Percentiles rank a stretch among this genome's conserved stretches.
Conservation (phyloP, 2,888 invertebrate genomes). For the Hirtodrosophila trivittata region DNA sequence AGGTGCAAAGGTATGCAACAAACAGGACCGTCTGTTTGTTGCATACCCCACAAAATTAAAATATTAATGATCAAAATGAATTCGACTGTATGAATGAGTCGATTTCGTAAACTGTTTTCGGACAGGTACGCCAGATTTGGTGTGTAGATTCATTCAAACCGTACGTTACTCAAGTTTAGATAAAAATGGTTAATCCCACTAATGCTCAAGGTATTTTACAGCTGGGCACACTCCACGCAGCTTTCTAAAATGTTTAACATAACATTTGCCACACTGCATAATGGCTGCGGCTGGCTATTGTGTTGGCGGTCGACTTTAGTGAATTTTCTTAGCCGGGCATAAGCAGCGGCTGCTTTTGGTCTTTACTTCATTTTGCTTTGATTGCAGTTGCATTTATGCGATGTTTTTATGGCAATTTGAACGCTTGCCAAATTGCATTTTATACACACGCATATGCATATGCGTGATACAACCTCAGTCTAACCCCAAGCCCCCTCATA, state of each 20-base stretch:
- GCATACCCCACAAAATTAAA: too few species aligned
- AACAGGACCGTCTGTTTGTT: too few species aligned
- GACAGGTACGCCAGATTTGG: too few species aligned
- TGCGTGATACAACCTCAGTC: background rate
- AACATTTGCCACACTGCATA: constrained; percentile 24
- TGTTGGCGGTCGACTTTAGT: constrained; percentile 13
- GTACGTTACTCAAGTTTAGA: too few species aligned
- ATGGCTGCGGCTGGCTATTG: constrained; percentile 26
- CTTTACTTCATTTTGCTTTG: constrained; percentile 50
- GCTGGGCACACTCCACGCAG: too few species aligned
- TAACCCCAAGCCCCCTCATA: background rate
- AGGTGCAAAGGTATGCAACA: too few species aligned
- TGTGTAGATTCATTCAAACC: too few species aligned
- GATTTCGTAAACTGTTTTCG: too few species aligned
- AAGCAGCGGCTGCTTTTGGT: constrained; percentile 24
- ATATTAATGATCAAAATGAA: too few species aligned
- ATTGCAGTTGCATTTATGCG: constrained; percentile 70
- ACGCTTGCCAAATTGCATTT: constrained; percentile 73
- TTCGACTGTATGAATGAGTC: too few species aligned
- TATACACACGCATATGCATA: constrained; percentile 42
- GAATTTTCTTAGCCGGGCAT: background rate
- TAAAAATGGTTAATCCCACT: too few species aligned
- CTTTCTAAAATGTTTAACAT: background rate
- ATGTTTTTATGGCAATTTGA: constrained; percentile 72
- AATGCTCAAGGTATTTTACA: too few species aligned